phyloP scores from a whole-genome alignment of 1,140 invertebrate species.

The Magallana ariakensis region DNA sequence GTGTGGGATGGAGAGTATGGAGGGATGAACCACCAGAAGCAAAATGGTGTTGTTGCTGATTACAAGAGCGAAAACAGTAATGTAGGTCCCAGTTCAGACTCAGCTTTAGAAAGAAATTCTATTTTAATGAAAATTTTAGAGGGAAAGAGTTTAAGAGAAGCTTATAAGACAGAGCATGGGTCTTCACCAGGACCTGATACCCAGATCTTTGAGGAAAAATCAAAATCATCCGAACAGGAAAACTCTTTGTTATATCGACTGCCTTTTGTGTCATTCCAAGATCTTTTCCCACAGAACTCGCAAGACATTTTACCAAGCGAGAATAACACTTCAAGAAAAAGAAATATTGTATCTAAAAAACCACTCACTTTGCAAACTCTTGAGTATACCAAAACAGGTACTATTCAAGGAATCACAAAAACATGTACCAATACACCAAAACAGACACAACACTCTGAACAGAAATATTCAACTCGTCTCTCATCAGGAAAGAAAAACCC shows the following conservation, averaged over 20 bases:
- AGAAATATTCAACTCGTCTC: conserved; percentile 41
- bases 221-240: conserved; percentile 38
- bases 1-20: conserved; percentile 40
- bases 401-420: background rate
- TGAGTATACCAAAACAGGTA: conserved; percentile 31
- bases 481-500: conserved; percentile 49
- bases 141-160: conserved; percentile 48
- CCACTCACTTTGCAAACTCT: conserved; percentile 6
- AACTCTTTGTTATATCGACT: conserved; percentile 48
- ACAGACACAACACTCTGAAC: background rate
- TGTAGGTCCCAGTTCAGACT: background rate
- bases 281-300: conserved; percentile 41
- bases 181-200: background rate
- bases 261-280: conserved; percentile 50
- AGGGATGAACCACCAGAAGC: background rate
- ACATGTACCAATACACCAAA: background rate
- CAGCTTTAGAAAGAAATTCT: conserved; percentile 23
- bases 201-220: conserved; percentile 8
- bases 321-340: background rate
- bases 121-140: conserved; percentile 51
- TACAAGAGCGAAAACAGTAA: background rate
- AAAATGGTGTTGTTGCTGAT: background rate
- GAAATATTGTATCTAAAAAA: background rate
- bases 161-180: conserved; percentile 27
- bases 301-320: conserved; percentile 36